Base-by-base conservation (phyloP, 37 sponge, comb jelly and placozoan genomes). In the Chondrilla cf. caribensis region DNA sequence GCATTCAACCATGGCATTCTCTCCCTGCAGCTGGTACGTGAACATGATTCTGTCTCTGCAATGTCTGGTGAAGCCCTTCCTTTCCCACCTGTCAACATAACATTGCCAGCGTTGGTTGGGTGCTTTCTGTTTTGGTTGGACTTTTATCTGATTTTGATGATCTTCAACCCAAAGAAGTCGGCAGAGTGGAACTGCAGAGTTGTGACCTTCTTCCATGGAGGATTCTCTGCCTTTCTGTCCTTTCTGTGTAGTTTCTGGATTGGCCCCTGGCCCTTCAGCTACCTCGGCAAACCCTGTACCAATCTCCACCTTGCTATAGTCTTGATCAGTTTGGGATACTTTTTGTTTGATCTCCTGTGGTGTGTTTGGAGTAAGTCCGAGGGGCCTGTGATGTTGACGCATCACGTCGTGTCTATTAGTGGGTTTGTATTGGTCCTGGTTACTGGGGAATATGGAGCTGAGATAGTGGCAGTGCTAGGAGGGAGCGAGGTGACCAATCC, bases 311-410 rank as follows among this genome's bases (percentile, higher is more conserved):
- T 59, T 31, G 78, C 70, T 2, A 81, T 89, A 15, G 77, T 97
- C 58, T 24, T 89, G 22, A 82, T 93, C 37, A 93, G 92, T 58
- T 72, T 93, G 41, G 97, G 94, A 0, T 97, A 93, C 82, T 97
- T 97, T 78, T 4, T 93, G 14, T 97, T 97, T 73, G 97, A 97
- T 71, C 85, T 97, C 38, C 1, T 65, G 25, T 97, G 97, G 97
- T 89, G 94, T 68, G 22, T 93, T 26, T 86, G 84, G 86, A 89
- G 91, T 83, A 68, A 60, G 60, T 83, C 88, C 0, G 97, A 97
- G 65, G 85, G 87, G 8, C 71, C 57, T 0, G 70, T 93, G 22
- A 93, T 97, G 97, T 78, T 91, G 54, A 90, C 87, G 0, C 97
- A 97, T 51, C 97, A 97, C 70, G 81, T 89, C 21, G 86, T 97